A percentile compares a stretch with the other conserved stretches of the same genome.
These are phyloP conservation scores for Torymus auratus DNA, from an alignment of 2,888 invertebrate species.

Conservation along the genomic window DNA sequence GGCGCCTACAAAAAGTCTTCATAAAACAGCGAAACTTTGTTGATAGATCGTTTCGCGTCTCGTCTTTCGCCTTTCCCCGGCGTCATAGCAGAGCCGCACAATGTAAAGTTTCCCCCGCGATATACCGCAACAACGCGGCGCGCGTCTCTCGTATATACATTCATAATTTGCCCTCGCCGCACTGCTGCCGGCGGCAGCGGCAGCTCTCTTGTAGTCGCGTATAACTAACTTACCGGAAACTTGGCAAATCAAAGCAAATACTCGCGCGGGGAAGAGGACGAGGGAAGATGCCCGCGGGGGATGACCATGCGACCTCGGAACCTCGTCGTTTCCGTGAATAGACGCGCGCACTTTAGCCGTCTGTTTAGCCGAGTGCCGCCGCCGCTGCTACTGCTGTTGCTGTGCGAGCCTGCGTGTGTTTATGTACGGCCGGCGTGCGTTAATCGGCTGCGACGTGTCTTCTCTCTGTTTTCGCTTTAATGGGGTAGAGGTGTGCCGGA, in stretches of 20 bases:
- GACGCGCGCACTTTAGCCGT: slow-evolving; percentile 11
- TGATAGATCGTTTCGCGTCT: slow-evolving; percentile 31
- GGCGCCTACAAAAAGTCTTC: slow-evolving; percentile 17
- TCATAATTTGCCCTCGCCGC: background rate
- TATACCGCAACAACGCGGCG: slow-evolving; percentile 28
- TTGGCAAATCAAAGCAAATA: slow-evolving; percentile 75
- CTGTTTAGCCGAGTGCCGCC: slow-evolving; percentile 3
- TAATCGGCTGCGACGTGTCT: no score
- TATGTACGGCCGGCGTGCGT: no score
- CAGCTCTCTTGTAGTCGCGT: slow-evolving; percentile 46
- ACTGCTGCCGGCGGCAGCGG: background rate
- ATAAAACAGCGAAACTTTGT: slow-evolving; percentile 38
- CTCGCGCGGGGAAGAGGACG: slow-evolving; percentile 30
- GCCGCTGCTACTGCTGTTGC: background rate
- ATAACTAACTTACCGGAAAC: slow-evolving; percentile 75
- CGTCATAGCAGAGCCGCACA: background rate
- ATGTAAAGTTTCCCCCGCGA: slow-evolving; percentile 31
- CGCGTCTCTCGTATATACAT: slow-evolving; percentile 35
- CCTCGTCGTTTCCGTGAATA: slow-evolving; percentile 44
- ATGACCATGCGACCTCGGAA: slow-evolving; percentile 39
- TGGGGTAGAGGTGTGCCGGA: no score
- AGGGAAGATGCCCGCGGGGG: slow-evolving; percentile 56
- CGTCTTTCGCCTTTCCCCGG: background rate
- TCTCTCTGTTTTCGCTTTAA: no score
- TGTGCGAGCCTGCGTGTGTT: no score